Conservation (phyloP, 2,888 invertebrate species). For the Melanchra persicariae region DNA sequence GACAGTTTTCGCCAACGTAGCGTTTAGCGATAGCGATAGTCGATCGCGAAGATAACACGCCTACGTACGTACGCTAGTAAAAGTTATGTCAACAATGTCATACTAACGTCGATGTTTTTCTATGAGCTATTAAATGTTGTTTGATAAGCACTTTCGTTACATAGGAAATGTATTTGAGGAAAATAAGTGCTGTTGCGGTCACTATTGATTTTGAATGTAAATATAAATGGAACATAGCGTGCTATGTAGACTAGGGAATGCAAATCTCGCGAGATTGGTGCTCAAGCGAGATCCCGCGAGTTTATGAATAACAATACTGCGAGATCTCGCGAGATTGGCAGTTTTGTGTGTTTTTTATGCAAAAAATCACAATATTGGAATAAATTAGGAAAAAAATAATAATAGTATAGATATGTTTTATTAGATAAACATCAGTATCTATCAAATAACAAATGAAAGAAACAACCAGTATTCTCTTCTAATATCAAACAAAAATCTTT, state of each 20-base stretch:
- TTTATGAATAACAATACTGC: too few relatives aligned
- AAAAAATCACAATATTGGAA: too few relatives aligned
- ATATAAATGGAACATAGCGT: slow-evolving; percentile 1
- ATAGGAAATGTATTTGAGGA: slow-evolving; percentile 6
- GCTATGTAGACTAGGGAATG: background rate
- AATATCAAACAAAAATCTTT: too few relatives aligned
- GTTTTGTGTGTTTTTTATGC: too few relatives aligned
- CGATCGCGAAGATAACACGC: slow-evolving; percentile 37
- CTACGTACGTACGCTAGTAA: slow-evolving; percentile 31
- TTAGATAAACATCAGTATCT: too few relatives aligned
- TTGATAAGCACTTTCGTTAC: slow-evolving; percentile 24
- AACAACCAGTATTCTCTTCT: too few relatives aligned
- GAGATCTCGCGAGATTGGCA: too few relatives aligned
- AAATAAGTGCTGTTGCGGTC: background rate
- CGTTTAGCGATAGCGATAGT: slow-evolving; percentile 16
- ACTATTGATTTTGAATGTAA: slow-evolving; percentile 12
- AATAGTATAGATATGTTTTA: too few relatives aligned
- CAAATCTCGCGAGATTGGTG: too few relatives aligned
- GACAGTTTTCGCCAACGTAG: slow-evolving; percentile 48
- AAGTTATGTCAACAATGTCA: slow-evolving; percentile 48
- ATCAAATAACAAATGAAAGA: too few relatives aligned
- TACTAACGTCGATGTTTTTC: slow-evolving; percentile 22
- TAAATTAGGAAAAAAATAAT: too few relatives aligned
- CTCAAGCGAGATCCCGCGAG: too few relatives aligned
- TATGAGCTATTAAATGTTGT: slow-evolving; percentile 19